phyloP scores from a whole-genome alignment of 53 echinoderm and acorn worm genomes.

The Henricia sp. region DNA sequence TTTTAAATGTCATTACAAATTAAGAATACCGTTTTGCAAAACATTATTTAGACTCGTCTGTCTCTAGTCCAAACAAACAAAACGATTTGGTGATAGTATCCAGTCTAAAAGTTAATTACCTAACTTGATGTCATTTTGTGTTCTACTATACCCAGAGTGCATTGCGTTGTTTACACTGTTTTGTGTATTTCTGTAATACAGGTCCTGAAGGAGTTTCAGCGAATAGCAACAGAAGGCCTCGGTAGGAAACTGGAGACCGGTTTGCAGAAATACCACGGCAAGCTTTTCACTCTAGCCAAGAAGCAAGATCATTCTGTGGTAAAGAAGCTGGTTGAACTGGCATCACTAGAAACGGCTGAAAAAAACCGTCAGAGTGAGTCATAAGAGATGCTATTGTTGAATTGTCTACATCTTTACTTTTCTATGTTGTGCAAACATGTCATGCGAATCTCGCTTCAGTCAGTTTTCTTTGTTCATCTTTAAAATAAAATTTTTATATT shows the following conservation, averaged over 20 bases:
- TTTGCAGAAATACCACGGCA: background rate
- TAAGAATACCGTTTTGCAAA: background rate
- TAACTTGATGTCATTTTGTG: background rate
- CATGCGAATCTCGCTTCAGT: too few relatives aligned
- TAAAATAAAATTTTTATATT: too few relatives aligned
- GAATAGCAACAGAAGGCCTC: background rate
- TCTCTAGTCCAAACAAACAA: background rate
- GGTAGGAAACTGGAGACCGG: background rate
- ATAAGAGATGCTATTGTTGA: background rate
- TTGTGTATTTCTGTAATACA: too few relatives aligned
- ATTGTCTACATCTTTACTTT: too few relatives aligned
- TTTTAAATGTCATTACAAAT: background rate
- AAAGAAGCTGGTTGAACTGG: background rate
- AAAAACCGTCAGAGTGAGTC: background rate
- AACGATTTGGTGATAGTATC: background rate
- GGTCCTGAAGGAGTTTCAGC: background rate
- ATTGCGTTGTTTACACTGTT: background rate
- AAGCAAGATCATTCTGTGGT: background rate
- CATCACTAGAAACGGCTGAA: background rate
- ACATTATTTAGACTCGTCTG: too few relatives aligned
- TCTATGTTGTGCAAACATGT: too few relatives aligned
- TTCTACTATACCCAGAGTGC: background rate
- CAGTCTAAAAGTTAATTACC: background rate
- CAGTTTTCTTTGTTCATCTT: too few relatives aligned
- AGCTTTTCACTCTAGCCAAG: background rate